phyloP scores from a whole-genome alignment of 92 coral and sea anemone species.

The Porites rus region DNA sequence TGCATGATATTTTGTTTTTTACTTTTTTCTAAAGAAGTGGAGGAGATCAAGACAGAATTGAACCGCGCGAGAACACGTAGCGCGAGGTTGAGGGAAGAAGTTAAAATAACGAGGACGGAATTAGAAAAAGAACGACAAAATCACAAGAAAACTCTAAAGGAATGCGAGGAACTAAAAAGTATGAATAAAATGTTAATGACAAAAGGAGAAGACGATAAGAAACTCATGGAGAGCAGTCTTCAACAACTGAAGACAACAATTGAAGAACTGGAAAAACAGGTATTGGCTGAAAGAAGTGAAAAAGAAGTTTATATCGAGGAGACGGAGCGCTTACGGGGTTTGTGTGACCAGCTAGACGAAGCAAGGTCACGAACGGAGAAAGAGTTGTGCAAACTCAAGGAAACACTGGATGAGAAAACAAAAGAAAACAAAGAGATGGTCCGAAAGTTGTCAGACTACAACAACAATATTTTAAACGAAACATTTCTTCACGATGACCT shows the following conservation, averaged over 20 bases:
- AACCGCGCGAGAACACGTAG: slow-evolving; percentile 58
- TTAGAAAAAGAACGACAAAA: slow-evolving; percentile 58
- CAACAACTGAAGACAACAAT: neutral
- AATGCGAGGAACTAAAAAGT: slow-evolving; percentile 79
- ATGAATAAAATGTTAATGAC: slow-evolving; percentile 60
- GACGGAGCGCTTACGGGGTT: neutral
- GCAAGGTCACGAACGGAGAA: neutral
- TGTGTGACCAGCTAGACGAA: slow-evolving; percentile 34
- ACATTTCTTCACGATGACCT: neutral
- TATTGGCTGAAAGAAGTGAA: neutral
- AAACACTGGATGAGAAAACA: slow-evolving; percentile 7
- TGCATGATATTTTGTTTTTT: neutral
- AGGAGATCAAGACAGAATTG: slow-evolving; percentile 74
- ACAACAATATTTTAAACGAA: neutral
- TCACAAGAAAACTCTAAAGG: slow-evolving; percentile 61
- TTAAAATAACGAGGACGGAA: neutral
- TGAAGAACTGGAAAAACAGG: neutral
- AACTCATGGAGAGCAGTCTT: neutral
- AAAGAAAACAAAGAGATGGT: slow-evolving; percentile 17
- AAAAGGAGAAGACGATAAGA: slow-evolving; percentile 60
- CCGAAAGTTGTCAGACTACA: neutral
- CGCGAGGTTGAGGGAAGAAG: slow-evolving; percentile 22
- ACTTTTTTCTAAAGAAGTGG: slow-evolving; percentile 62
- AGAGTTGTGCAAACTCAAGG: neutral
- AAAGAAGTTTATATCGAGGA: slow-evolving; percentile 7